Evolutionary conservation across 2,113 vertebrate genomes (phyloP), one percentile per base, ranked within the genome.

Genomic region (Neopipo cinnamomea): DNA sequence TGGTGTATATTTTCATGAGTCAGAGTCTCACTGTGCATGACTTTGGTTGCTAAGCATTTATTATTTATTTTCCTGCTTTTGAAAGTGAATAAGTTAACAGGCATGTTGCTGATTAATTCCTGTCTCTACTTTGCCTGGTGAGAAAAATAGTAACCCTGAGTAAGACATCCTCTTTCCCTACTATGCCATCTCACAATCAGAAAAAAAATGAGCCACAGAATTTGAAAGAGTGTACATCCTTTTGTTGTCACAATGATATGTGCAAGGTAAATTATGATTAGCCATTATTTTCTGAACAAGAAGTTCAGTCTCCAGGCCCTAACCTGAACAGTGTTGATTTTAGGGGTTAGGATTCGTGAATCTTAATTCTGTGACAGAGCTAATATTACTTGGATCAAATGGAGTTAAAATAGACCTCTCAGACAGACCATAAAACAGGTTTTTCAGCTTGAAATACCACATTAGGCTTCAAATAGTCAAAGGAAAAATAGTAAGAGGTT

Each of bases 61-160:
- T 68, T 93, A 62, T 89, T 93, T 95, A 81, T 85, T 92, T 88
- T 92, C 8, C 25, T 80, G 24, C 13, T 91, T 91, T 83, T 91
- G 44, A 65, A 93, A 91, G 49, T 65, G 61, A 85, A 5, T 91
- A 83, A 94, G 58, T 94, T 86, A 94, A 74, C 46, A 86, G 49
- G 37, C 33, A 80, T 0, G 27, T 21, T 62, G 47, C 42, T 73
- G 59, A 85, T 66, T 73, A 76, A 86, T 77, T 88, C 37, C 14
- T 62, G 8, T 35, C 63, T 94, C 59, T 52, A 6, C 18, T 91
- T 83, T 62, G 65, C 67, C 41, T 80, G 19, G 7, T 37, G 25
- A 70, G 66, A 90, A 89, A 89, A 89, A 75, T 4, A 63, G 50
- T 30, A 72, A 3, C 39, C 33, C 27, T 28, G 52, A 67, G 28